These are phyloP conservation scores for Pseudococcus longispinus DNA, from an alignment of 2,888 invertebrate genomes.

Conservation along the genomic window DNA sequence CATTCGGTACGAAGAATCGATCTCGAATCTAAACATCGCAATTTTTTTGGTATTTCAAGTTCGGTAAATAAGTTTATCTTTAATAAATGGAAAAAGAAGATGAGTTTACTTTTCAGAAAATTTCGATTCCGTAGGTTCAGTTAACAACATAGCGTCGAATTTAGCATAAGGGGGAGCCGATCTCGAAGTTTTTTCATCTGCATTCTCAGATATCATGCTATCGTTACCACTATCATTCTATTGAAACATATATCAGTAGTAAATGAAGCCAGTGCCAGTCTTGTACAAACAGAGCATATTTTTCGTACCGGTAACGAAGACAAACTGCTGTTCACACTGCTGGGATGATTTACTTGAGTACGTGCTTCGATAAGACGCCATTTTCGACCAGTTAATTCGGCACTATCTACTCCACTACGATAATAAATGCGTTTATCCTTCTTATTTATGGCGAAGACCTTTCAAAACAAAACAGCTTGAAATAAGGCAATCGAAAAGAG, in stretches of 20 bases:
- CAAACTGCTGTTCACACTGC: constrained; percentile 3
- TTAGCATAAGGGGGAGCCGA: constrained; percentile 24
- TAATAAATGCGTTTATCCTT: constrained; percentile 79
- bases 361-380: constrained; percentile 84
- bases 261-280: background rate
- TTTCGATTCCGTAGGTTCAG: background rate
- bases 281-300: background rate
- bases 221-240: background rate
- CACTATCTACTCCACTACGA: constrained; percentile 75
- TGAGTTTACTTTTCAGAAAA: background rate
- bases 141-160: constrained; percentile 14
- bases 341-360: constrained; percentile 66
- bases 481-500: background rate
- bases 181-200: background rate
- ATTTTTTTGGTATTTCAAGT: background rate
- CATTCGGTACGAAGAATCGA: constrained; percentile 58
- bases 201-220: background rate
- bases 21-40: background rate
- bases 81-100: background rate
- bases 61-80: background rate
- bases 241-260: background rate
- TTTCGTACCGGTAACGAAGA: background rate
- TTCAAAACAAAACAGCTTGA: background rate
- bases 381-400: constrained; percentile 84
- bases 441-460: constrained; percentile 82